phyloP scores from a whole-genome alignment of 2,113 vertebrate species.

The Podilymbus podiceps region DNA sequence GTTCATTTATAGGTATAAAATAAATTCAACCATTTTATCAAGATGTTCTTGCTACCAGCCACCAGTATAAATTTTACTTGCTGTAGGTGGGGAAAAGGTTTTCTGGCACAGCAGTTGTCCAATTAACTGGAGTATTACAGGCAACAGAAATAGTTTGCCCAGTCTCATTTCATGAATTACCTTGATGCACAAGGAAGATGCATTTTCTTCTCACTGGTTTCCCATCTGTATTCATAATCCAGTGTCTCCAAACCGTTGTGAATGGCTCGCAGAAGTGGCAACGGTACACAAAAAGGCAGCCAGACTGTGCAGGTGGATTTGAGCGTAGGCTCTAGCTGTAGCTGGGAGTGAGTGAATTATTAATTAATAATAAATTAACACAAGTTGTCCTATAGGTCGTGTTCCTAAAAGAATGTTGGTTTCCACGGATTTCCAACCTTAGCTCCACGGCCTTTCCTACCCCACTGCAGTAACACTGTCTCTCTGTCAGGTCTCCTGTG shows the following conservation, averaged over 20 bases:
- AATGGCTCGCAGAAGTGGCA: background rate
- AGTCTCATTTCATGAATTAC: conserved; percentile 34
- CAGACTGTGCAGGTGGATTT: background rate
- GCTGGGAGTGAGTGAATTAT: background rate
- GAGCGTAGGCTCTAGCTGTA: background rate
- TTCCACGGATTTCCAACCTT: background rate
- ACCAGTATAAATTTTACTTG: conserved; percentile 66
- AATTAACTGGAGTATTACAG: conserved; percentile 59
- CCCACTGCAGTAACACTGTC: fast-evolving
- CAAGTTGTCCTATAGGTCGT: background rate
- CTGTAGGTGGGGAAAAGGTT: conserved; percentile 32
- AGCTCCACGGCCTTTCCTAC: background rate
- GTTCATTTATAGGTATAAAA: conserved; percentile 69
- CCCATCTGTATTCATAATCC: background rate
- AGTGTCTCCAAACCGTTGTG: background rate
- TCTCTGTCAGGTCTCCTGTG: background rate
- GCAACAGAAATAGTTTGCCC: conserved; percentile 19
- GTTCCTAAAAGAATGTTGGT: background rate
- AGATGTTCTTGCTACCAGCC: conserved; percentile 67
- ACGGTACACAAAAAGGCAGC: background rate
- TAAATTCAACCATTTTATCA: conserved; percentile 68
- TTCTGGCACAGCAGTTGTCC: conserved; percentile 66
- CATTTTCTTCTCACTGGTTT: background rate
- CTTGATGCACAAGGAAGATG: background rate
- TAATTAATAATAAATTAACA: background rate